Evolutionary conservation across 1,140 invertebrate genomes (phyloP), one percentile per base, ranked within the genome.

Genomic region (Caenorhabditis brenneri): DNA sequence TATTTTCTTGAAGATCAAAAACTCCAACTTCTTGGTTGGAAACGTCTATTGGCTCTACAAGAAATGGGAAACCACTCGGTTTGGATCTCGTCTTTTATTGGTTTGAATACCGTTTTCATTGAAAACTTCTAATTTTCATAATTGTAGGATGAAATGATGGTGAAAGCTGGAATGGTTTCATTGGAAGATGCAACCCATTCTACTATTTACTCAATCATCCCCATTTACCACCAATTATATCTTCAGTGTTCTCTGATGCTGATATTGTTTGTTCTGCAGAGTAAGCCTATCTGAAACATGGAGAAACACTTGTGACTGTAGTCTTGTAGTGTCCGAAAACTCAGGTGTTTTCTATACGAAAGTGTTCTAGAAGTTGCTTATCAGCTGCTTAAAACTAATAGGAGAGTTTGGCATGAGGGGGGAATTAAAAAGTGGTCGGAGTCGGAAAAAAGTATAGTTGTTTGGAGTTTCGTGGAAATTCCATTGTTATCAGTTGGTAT

Each of bases 241-340:
- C 6, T 2, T 74, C 65, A 0, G 36, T 74, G 5, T 74, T 74
- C 22, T 74, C 65, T 22, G 65, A 74, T 74, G 36, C 33, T 42
- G 65, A 74, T 15, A 74, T 74, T 74, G 65, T 74, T 24, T 74
- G 65, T 24, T 46, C 65, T 7, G 65, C 65, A 15, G 36, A 74
- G 65, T 74, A n/a, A 74, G 65, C 46, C 0, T 42, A 27, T 5
- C 5, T 5, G 5, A 12, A 42, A 42, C 39, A 42, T n/a, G n/a
- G n/a, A n/a, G n/a, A n/a, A n/a, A n/a, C n/a, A n/a, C n/a, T n/a
- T n/a, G n/a, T n/a, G n/a, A n/a, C n/a, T n/a, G n/a, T n/a, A n/a
- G n/a, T n/a, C n/a, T n/a, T n/a, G n/a, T n/a, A n/a, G n/a, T n/a
- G n/a, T n/a, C n/a, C n/a, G n/a, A n/a, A n/a, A n/a, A n/a, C n/a